phyloP scores from a whole-genome alignment of 2,888 invertebrate genomes.

The Lasioglossum morio region DNA sequence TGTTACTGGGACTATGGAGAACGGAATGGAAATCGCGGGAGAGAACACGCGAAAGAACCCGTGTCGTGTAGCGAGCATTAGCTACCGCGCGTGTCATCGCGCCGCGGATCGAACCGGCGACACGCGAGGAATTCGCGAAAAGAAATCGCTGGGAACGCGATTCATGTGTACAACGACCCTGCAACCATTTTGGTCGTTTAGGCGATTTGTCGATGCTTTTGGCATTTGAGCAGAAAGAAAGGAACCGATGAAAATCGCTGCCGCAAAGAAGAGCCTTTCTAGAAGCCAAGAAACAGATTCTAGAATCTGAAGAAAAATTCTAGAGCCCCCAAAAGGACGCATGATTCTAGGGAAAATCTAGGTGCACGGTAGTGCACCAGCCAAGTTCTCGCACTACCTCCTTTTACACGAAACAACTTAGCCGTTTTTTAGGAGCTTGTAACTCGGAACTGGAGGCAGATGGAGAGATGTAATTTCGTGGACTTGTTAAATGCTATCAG shows the following conservation, averaged over 20 bases:
- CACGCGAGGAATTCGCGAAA: slow-evolving; percentile 51
- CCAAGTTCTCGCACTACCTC: too few species aligned
- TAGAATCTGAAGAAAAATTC: not conserved
- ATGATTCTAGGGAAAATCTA: too few species aligned
- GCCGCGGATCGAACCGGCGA: slow-evolving; percentile 53
- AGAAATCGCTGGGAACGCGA: slow-evolving; percentile 36
- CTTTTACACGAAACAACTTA: too few species aligned
- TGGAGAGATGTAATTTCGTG: too few species aligned
- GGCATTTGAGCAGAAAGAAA: not conserved
- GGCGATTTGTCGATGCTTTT: not conserved
- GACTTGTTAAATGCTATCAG: too few species aligned
- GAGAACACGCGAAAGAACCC: slow-evolving; percentile 54
- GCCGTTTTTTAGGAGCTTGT: too few species aligned
- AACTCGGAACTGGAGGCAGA: too few species aligned
- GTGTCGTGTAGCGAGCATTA: slow-evolving; percentile 74
- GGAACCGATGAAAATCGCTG: too few species aligned
- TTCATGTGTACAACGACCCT: not conserved
- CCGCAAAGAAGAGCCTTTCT: too few species aligned
- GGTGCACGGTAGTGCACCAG: too few species aligned
- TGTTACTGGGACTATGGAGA: slow-evolving; percentile 52
- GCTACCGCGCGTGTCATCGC: slow-evolving; percentile 79
- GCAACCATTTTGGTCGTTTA: not conserved
- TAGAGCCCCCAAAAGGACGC: not conserved
- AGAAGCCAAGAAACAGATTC: too few species aligned
- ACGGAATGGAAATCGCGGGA: slow-evolving; percentile 56